Conservation (phyloP, 1,140 invertebrate genomes). For the Drosophila pectinifera region DNA sequence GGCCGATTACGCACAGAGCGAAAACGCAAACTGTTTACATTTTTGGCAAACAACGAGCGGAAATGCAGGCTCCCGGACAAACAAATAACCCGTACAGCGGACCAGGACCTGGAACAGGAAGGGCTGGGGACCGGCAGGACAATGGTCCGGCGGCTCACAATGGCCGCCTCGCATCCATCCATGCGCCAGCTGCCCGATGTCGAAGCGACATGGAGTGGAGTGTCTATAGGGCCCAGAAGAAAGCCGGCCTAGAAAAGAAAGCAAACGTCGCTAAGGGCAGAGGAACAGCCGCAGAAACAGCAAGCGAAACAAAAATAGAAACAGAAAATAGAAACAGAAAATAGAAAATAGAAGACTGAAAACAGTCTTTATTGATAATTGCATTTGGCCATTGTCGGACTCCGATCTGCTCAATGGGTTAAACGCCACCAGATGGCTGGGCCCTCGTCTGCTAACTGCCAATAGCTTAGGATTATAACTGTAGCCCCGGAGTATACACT, state of each 20-base stretch:
- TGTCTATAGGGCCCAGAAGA: constrained; percentile 20
- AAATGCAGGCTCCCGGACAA: constrained; percentile 73
- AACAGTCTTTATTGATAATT: constrained; percentile 73
- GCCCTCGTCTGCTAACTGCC: constrained; percentile 57
- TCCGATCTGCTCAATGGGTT: constrained; percentile 70
- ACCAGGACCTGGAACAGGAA: neutral
- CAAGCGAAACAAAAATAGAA: constrained; percentile 46
- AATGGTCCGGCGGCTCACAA: constrained; percentile 36
- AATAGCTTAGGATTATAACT: constrained; percentile 82
- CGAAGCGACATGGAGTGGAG: constrained; percentile 15
- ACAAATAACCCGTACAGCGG: constrained; percentile 82
- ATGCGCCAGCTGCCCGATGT: constrained; percentile 37
- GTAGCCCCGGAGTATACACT: constrained; percentile 37
- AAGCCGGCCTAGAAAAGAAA: constrained; percentile 44
- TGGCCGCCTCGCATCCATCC: constrained; percentile 22
- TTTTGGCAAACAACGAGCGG: constrained; percentile 74
- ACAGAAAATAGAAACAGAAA: constrained; percentile 44
- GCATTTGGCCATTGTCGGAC: constrained; percentile 49
- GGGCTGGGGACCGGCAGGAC: constrained; percentile 13
- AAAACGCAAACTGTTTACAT: constrained; percentile 72
- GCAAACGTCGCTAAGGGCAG: constrained; percentile 51
- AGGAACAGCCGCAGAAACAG: constrained; percentile 40
- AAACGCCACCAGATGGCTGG: constrained; percentile 73
- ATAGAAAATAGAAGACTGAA: constrained; percentile 55
- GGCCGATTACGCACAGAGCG: constrained; percentile 70